Conservation (phyloP, 2,113 vertebrate species). For the Rhabdomys dilectus region DNA sequence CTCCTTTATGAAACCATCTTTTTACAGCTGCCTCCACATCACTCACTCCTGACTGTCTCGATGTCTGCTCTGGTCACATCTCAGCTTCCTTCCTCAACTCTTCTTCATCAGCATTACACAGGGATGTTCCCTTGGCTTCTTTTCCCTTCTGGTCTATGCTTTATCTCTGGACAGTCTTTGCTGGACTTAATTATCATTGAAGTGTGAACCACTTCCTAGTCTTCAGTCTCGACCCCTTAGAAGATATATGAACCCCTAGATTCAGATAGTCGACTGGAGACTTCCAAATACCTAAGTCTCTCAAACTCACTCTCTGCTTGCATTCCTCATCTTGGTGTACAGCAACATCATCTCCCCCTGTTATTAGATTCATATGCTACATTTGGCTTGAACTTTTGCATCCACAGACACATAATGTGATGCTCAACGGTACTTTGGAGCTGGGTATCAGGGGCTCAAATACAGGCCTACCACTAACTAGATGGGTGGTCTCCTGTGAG, state of each 20-base stretch:
- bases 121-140: background rate
- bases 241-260: too few relatives aligned
- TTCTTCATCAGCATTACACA: background rate
- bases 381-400: background rate
- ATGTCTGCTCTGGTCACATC: background rate
- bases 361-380: background rate
- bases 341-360: background rate
- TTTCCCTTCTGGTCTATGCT: background rate
- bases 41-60: background rate
- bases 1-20: constrained; percentile 39
- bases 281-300: background rate
- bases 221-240: constrained; percentile 3
- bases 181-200: constrained; percentile 2
- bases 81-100: background rate
- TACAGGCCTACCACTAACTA: background rate
- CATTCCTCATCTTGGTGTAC: background rate
- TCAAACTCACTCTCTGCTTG: background rate
- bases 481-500: background rate
- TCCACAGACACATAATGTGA: background rate
- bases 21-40: constrained; percentile 39
- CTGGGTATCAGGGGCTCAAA: background rate
- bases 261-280: background rate
- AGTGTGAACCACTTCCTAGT: background rate
- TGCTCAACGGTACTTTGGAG: background rate
- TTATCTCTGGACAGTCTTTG: background rate